phyloP scores from a whole-genome alignment of 2,113 vertebrate genomes.

The Phaethon lepturus region DNA sequence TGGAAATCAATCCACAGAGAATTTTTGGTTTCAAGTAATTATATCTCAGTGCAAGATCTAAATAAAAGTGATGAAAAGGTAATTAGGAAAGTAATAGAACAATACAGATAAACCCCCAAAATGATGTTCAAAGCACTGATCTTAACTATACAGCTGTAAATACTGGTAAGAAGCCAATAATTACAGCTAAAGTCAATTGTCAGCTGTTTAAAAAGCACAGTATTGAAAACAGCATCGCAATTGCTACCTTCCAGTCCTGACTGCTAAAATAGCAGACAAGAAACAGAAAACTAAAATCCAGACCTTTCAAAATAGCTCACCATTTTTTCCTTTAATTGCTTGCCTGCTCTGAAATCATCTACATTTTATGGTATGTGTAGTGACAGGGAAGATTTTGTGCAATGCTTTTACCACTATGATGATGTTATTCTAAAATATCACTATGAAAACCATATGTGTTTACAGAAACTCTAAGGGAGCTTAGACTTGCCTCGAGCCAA shows the following conservation, averaged over 20 bases:
- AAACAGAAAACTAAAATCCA: slow-evolving; percentile 38
- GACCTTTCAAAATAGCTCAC: background rate
- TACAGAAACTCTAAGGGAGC: background rate
- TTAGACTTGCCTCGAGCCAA: background rate
- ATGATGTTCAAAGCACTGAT: slow-evolving; percentile 50
- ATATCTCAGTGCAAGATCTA: slow-evolving; percentile 55
- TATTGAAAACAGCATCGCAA: background rate
- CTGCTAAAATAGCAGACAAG: slow-evolving; percentile 5
- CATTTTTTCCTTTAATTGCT: slow-evolving; percentile 4
- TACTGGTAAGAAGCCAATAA: slow-evolving; percentile 70
- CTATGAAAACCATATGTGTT: background rate
- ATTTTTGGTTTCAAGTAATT: slow-evolving; percentile 67
- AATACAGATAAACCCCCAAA: slow-evolving; percentile 63
- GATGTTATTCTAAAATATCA: slow-evolving; percentile 1
- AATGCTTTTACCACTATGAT: background rate
- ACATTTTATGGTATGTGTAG: background rate
- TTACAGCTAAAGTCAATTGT: slow-evolving; percentile 56
- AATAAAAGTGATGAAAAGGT: slow-evolving; percentile 71
- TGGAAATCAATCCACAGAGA: slow-evolving; percentile 55
- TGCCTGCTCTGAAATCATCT: background rate
- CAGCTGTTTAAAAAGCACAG: slow-evolving; percentile 21
- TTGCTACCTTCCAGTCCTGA: slow-evolving; percentile 21
- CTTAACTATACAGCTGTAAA: slow-evolving; percentile 64
- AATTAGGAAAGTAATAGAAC: slow-evolving; percentile 59
- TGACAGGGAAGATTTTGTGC: background rate